Evolutionary conservation across 2,797 vertebrate genomes (phyloP).

Genomic region (Falco naumanni): DNA sequence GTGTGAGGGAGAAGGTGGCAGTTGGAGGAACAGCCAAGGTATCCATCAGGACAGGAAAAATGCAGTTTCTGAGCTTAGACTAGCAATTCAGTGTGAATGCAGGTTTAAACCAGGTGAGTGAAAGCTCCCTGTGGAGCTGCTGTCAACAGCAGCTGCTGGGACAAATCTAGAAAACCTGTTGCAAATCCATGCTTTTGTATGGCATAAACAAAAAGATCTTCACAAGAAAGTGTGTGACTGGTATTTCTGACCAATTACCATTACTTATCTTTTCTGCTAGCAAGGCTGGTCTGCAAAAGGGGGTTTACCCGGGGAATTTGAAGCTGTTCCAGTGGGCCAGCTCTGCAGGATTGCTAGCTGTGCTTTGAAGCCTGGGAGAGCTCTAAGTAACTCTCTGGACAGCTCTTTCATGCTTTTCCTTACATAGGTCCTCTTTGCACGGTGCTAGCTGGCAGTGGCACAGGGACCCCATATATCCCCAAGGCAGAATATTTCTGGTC

Average conservation of each 20-base stretch:
- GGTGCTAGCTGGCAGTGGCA: background rate
- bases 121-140: background rate
- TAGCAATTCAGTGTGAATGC: background rate
- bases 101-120: background rate
- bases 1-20: background rate
- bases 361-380: background rate
- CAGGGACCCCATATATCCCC: background rate
- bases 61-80: background rate
- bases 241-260: background rate
- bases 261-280: background rate
- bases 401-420: background rate
- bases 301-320: background rate
- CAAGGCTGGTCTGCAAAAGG: background rate
- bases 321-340: background rate
- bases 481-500: background rate
- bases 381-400: background rate
- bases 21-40: background rate
- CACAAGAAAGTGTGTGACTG: background rate
- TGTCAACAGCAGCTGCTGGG: background rate
- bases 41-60: background rate
- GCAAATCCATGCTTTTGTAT: accelerated
- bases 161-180: background rate
- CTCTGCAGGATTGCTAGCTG: background rate
- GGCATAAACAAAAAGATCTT: background rate
- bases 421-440: background rate